phyloP scores from a whole-genome alignment of 64 coral and sea anemone species.

The Montipora capricornis region DNA sequence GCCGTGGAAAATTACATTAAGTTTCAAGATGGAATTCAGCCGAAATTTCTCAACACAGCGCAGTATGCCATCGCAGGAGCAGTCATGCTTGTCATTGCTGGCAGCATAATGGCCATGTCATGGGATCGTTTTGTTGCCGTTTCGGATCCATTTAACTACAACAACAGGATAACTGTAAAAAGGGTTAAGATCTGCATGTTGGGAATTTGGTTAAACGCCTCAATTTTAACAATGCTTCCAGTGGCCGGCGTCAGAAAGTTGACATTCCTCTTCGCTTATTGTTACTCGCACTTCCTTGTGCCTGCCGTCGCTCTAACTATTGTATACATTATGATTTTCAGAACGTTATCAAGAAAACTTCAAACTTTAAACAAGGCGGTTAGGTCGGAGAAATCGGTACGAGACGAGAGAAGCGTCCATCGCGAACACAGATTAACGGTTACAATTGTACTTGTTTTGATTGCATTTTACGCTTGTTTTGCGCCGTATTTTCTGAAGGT shows the following conservation, averaged over 20 bases:
- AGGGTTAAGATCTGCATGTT: conserved; percentile 21
- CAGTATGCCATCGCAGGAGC: neutral
- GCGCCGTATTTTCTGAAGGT: conserved; percentile 4
- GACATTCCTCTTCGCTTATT: conserved; percentile 14
- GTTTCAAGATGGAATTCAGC: neutral
- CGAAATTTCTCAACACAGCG: neutral
- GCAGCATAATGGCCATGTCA: neutral
- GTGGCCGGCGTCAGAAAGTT: conserved; percentile 24
- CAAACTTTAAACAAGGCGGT: neutral
- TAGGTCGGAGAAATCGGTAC: neutral
- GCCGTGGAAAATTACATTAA: neutral
- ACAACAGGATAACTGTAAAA: neutral
- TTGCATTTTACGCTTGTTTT: conserved; percentile 33
- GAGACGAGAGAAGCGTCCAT: neutral
- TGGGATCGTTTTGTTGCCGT: conserved; percentile 36
- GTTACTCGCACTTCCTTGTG: neutral
- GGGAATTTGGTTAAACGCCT: conserved; percentile 16
- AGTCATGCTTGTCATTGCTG: neutral
- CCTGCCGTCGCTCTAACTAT: neutral
- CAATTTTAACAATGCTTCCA: neutral
- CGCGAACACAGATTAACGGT: neutral
- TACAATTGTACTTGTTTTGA: conserved; percentile 7
- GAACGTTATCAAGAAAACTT: neutral
- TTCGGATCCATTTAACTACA: conserved; percentile 24
- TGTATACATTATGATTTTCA: conserved; percentile 4